Percentiles rank a stretch among this genome's conserved stretches.
phyloP scores from a whole-genome alignment of 2,797 vertebrate species.

The Echiichthys vipera region DNA sequence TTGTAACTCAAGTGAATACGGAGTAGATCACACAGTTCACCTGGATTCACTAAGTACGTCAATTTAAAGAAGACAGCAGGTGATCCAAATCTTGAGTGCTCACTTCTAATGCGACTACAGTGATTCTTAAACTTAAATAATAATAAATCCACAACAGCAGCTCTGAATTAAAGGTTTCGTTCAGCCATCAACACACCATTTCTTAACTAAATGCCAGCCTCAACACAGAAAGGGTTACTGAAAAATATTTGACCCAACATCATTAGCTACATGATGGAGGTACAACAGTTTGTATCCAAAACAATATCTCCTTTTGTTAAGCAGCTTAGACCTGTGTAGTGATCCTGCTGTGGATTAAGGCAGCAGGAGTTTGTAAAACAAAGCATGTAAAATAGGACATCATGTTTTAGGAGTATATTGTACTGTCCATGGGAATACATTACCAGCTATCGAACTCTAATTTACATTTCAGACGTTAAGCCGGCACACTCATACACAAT shows the following conservation, averaged over 20 bases:
- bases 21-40: neutral
- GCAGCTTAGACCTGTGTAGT: slow-evolving; percentile 47
- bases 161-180: neutral
- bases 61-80: slow-evolving; percentile 4
- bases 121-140: slow-evolving; percentile 6
- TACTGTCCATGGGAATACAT: slow-evolving; percentile 46
- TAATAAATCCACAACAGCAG: no score
- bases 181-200: neutral
- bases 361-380: slow-evolving; percentile 39
- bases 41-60: neutral
- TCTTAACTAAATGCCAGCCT: neutral
- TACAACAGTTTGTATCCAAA: slow-evolving; percentile 65
- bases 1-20: neutral
- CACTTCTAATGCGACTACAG: slow-evolving; percentile 1
- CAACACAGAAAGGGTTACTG: slow-evolving; percentile 29
- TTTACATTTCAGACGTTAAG: slow-evolving; percentile 53
- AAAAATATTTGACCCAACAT: slow-evolving; percentile 20
- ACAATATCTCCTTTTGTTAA: slow-evolving; percentile 57
- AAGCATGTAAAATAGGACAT: slow-evolving; percentile 33
- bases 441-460: slow-evolving; percentile 39
- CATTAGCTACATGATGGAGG: slow-evolving; percentile 33
- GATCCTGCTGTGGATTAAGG: slow-evolving; percentile 47
- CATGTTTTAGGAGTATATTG: slow-evolving; percentile 28
- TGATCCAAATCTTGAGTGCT: slow-evolving; percentile 11
- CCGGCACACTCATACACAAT: slow-evolving; percentile 18